Conservation (phyloP, 2,888 invertebrate genomes). For the Orthosia incerta region DNA sequence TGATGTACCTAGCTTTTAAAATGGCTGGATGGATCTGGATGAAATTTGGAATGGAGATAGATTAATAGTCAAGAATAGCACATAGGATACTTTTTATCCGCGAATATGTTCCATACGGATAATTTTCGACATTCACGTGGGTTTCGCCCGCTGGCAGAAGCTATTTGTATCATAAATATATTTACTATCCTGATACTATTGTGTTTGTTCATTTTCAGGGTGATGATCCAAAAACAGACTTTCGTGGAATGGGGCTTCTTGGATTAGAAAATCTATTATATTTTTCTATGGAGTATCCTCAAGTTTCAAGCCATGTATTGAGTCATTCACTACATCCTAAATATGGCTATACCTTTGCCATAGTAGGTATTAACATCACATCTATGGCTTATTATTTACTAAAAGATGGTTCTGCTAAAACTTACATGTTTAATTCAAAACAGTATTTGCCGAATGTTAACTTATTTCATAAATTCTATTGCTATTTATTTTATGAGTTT, state of each 20-base stretch:
- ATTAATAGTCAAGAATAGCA: no score
- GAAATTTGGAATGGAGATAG: no score
- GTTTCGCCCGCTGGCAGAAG: no score
- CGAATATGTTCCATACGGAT: no score
- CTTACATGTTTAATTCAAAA: constrained; percentile 97
- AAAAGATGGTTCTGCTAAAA: constrained; percentile 95
- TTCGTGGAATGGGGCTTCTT: constrained; percentile 99
- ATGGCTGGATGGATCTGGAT: no score
- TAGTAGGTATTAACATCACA: constrained; percentile 98
- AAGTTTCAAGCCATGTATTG: constrained; percentile 95
- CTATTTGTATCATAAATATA: no score
- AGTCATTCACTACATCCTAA: constrained; percentile 97
- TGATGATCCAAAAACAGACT: constrained; percentile 99
- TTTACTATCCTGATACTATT: neutral
- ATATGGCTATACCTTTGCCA: constrained; percentile 97
- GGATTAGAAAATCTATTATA: constrained; percentile 97
- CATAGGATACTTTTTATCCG: no score
- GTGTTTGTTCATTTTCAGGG: constrained; percentile 91
- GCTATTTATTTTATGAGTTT: constrained; percentile 98
- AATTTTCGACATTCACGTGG: no score
- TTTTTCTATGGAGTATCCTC: constrained; percentile 95
- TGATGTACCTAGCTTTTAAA: neutral
- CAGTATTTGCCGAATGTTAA: constrained; percentile 92
- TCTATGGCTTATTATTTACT: constrained; percentile 96
- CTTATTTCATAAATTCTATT: constrained; percentile 98